Conservation (phyloP, 2,888 invertebrate species). For the Ochropleura leucogaster region DNA sequence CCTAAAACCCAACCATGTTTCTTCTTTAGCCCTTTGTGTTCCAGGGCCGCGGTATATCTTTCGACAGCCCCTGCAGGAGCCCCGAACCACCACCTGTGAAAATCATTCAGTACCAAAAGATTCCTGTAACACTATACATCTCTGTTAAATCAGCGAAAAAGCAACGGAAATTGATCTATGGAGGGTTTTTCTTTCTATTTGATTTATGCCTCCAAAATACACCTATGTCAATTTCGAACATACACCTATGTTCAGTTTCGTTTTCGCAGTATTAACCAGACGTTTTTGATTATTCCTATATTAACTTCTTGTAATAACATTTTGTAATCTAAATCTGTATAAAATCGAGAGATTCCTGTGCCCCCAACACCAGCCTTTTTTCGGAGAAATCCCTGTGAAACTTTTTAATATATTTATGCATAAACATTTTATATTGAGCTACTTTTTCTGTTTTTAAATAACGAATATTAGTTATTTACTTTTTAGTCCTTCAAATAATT, state of each 20-base stretch:
- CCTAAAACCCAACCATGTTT: too few species aligned
- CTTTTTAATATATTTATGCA: not conserved
- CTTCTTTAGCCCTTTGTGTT: too few species aligned
- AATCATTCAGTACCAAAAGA: too few species aligned
- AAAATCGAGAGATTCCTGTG: not conserved
- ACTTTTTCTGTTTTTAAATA: not conserved
- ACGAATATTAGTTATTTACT: too few species aligned
- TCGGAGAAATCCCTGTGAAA: not conserved
- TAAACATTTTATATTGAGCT: not conserved
- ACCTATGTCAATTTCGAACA: too few species aligned
- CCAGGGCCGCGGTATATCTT: too few species aligned
- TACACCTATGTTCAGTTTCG: constrained; percentile 1
- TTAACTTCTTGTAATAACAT: constrained; percentile 1
- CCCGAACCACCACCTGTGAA: too few species aligned
- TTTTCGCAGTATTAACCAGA: constrained; percentile 17
- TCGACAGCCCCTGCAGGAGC: too few species aligned
- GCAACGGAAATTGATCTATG: not conserved
- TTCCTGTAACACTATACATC: not conserved
- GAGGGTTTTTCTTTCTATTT: not conserved
- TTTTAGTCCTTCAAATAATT: not conserved
- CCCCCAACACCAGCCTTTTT: constrained; percentile 12
- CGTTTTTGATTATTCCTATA: constrained; percentile 2
- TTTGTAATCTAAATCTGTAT: not conserved
- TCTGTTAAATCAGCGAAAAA: not conserved
- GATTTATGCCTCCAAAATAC: not conserved